Conservation (phyloP, 1,140 invertebrate species). For the Daktulosphaira vitifoliae region DNA sequence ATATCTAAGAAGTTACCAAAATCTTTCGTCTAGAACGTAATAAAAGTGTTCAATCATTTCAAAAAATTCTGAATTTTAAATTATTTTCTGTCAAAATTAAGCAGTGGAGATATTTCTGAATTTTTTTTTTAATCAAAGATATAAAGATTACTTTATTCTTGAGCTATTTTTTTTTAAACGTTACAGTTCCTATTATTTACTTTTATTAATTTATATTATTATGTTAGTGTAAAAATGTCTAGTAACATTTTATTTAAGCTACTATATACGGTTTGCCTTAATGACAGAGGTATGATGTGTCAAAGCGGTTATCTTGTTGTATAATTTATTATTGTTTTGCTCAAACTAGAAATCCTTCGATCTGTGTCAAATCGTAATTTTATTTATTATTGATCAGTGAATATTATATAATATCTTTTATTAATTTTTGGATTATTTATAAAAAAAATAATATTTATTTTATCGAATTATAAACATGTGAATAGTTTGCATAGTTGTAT, state of each 20-base stretch:
- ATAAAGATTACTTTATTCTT: background rate
- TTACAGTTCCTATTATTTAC: conserved; percentile 30
- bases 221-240: conserved; percentile 8
- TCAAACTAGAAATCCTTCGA: conserved; percentile 21
- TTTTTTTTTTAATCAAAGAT: too few relatives aligned
- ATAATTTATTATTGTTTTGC: conserved; percentile 26
- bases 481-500: too few relatives aligned
- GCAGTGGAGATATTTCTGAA: too few relatives aligned
- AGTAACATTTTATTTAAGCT: conserved; percentile 13
- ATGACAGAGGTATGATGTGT: conserved; percentile 25
- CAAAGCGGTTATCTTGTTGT: conserved; percentile 7
- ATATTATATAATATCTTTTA: too few relatives aligned
- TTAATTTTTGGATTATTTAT: background rate
- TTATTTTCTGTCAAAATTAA: too few relatives aligned
- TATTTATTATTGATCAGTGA: too few relatives aligned
- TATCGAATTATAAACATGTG: too few relatives aligned
- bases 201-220: conserved; percentile 23
- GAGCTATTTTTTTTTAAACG: background rate
- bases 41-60: background rate
- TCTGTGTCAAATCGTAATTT: conserved; percentile 10
- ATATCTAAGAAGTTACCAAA: conserved; percentile 15
- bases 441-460: conserved; percentile 2
- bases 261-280: conserved; percentile 17
- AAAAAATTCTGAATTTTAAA: too few relatives aligned
- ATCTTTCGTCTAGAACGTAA: background rate